Percentiles rank a stretch among this genome's conserved stretches.
Evolutionary conservation across 1,140 invertebrate species (phyloP).

Genomic region (Leptestheria dahalacensis): DNA sequence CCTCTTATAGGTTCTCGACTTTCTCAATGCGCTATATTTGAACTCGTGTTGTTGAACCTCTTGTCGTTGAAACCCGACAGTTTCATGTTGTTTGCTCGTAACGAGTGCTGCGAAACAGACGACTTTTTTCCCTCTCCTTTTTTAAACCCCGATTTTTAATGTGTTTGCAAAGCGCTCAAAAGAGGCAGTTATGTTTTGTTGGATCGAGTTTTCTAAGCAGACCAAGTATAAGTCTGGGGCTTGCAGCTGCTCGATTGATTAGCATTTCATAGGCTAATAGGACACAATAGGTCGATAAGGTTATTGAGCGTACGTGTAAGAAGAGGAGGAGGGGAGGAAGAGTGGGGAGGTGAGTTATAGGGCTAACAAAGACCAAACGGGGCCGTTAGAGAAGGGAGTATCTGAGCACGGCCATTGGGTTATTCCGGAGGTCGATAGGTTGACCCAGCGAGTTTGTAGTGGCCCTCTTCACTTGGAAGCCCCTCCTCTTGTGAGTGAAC

Average conservation of each 20-base stretch:
- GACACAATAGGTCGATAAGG: neutral
- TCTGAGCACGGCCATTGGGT: neutral
- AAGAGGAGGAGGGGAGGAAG: neutral
- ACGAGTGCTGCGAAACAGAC: no score
- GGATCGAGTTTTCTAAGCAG: neutral
- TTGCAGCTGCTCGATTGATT: neutral
- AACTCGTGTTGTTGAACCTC: no score
- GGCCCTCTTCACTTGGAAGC: neutral
- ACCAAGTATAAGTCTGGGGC: neutral
- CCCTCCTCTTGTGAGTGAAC: neutral
- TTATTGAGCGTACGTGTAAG: neutral
- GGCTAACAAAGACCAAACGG: neutral
- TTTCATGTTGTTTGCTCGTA: no score
- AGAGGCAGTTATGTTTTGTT: neutral
- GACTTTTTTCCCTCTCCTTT: no score
- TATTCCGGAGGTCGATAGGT: neutral
- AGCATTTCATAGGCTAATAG: neutral
- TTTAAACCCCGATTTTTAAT: neutral
- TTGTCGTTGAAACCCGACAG: no score
- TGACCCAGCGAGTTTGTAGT: neutral
- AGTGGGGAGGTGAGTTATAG: neutral
- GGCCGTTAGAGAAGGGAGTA: neutral
- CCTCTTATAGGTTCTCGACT: no score
- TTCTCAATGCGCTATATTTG: no score
- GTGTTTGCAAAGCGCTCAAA: neutral